These are phyloP conservation scores for Coelopa pilipes DNA, from an alignment of 2,888 invertebrate species.

Conservation along the genomic window DNA sequence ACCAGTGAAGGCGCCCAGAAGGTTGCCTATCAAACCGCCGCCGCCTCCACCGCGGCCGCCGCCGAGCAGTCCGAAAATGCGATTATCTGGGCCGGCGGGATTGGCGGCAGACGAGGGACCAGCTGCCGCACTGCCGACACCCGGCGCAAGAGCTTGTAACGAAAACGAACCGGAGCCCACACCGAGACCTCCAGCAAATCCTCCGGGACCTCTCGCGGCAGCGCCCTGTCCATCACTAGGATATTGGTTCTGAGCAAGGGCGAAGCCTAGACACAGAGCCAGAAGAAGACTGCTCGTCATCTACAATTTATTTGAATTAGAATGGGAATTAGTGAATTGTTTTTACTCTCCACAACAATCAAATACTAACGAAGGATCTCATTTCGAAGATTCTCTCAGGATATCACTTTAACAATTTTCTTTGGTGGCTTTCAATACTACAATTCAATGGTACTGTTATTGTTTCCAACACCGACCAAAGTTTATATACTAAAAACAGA, in stretches of 20 bases:
- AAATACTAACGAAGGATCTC: constrained; percentile 3
- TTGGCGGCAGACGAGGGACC: background rate
- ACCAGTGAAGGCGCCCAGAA: constrained; percentile 39
- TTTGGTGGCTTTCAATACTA: constrained; percentile 40
- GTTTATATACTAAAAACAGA: constrained; percentile 51
- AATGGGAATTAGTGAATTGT: too few relatives aligned
- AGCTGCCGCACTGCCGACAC: constrained; percentile 22
- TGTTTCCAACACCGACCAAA: constrained; percentile 36
- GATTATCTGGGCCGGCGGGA: constrained; percentile 44
- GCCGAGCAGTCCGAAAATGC: constrained; percentile 50
- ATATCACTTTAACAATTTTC: background rate
- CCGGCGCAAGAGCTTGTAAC: background rate
- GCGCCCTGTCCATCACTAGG: background rate
- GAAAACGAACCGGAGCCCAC: background rate
- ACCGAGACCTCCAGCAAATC: background rate
- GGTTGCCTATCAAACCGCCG: constrained; percentile 42
- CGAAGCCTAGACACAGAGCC: background rate
- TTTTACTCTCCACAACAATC: too few relatives aligned
- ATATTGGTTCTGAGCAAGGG: background rate
- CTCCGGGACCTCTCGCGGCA: background rate
- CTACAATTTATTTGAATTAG: background rate
- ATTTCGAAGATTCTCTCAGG: background rate
- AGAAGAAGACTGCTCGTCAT: background rate
- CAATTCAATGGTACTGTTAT: constrained; percentile 8
- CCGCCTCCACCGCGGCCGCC: constrained; percentile 42